Percentiles rank a stretch among this genome's conserved stretches.
phyloP scores from a whole-genome alignment of 2,113 vertebrate species.

The Nerophis lumbriciformis region DNA sequence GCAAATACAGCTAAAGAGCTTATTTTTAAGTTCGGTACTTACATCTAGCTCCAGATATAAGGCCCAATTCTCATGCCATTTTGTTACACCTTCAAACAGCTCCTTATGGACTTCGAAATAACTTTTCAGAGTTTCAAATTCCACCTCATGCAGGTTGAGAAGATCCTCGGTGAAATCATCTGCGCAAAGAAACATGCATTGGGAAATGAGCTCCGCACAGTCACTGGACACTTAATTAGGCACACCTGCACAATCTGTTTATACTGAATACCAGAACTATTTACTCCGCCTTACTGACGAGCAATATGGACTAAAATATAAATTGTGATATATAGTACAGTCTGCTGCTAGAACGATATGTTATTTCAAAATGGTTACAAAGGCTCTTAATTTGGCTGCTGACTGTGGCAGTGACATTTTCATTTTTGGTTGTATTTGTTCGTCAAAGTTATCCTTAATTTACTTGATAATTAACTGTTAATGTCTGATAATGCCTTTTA shows the following conservation, averaged over 20 bases:
- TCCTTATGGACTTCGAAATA: constrained; percentile 78
- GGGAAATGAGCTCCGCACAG: background rate
- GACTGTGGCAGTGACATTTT: too few relatives aligned
- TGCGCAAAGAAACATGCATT: background rate
- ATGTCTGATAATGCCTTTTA: too few relatives aligned
- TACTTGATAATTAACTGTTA: too few relatives aligned
- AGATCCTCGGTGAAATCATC: constrained; percentile 82
- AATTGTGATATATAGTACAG: too few relatives aligned
- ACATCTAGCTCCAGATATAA: constrained; percentile 89
- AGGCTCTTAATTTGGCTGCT: too few relatives aligned
- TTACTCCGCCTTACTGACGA: too few relatives aligned
- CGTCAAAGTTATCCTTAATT: too few relatives aligned
- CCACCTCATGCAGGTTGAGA: constrained; percentile 77
- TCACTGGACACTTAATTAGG: background rate
- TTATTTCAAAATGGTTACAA: too few relatives aligned
- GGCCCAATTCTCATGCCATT: constrained; percentile 87
- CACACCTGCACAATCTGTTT: background rate
- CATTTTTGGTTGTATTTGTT: too few relatives aligned
- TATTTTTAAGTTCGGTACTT: constrained; percentile 17
- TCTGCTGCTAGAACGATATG: too few relatives aligned
- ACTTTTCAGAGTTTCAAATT: constrained; percentile 71
- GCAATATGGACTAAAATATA: too few relatives aligned
- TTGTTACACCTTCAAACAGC: constrained; percentile 82
- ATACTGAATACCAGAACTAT: too few relatives aligned
- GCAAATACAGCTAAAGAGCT: background rate